phyloP scores from a whole-genome alignment of 2,113 vertebrate genomes.

The Nesospiza acunhae region DNA sequence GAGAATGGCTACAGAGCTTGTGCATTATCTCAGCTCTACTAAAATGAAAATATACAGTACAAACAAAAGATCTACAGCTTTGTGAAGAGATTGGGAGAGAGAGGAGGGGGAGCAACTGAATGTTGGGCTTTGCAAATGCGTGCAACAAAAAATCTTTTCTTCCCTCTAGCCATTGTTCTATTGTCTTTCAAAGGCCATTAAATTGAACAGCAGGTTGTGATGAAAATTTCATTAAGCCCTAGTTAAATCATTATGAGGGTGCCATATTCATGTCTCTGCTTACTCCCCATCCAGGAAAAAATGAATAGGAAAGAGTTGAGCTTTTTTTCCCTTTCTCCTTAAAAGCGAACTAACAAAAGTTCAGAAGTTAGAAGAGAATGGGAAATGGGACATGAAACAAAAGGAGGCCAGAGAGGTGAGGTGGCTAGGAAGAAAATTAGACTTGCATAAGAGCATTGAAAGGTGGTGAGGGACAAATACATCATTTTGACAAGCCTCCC shows the following conservation, averaged over 20 bases:
- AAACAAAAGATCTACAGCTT: conserved; percentile 79
- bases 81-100: conserved; percentile 67
- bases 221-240: conserved; percentile 98
- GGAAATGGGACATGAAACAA: conserved; percentile 46
- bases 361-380: conserved; percentile 69
- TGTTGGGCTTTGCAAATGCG: conserved; percentile 76
- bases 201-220: conserved; percentile 97
- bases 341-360: conserved; percentile 66
- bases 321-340: conserved; percentile 24
- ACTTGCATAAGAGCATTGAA: conserved; percentile 38
- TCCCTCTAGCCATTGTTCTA: conserved; percentile 87
- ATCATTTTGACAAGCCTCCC: conserved; percentile 39
- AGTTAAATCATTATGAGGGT: conserved; percentile 94
- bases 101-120: conserved; percentile 64
- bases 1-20: conserved; percentile 69
- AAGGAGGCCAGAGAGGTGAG: conserved; percentile 62
- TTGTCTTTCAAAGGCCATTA: conserved; percentile 96
- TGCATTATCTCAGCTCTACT: conserved; percentile 76
- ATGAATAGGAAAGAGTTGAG: conserved; percentile 55
- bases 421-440: conserved; percentile 54
- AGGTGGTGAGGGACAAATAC: conserved; percentile 46
- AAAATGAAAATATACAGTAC: conserved; percentile 72
- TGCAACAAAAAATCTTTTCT: conserved; percentile 84
- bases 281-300: conserved; percentile 61
- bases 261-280: conserved; percentile 85